Conservation (phyloP, 1,140 invertebrate genomes). For the Lutraria rhynchaena region DNA sequence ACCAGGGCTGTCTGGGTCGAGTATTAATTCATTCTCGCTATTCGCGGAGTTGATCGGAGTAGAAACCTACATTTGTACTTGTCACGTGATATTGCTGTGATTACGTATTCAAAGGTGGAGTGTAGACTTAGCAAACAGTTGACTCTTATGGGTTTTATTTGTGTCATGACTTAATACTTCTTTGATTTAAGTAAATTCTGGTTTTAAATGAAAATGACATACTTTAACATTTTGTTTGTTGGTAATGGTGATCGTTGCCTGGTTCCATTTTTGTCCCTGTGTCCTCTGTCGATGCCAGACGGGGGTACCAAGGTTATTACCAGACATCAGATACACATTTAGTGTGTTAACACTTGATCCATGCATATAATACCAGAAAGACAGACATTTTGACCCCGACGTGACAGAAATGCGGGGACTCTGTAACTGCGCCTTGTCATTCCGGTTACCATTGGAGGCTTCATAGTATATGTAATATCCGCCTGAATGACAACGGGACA, state of each 20-base stretch:
- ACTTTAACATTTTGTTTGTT: conserved; percentile 62
- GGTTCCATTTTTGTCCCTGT: conserved; percentile 73
- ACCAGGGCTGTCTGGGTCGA: too few species aligned
- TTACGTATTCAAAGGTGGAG: too few species aligned
- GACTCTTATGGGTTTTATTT: too few species aligned
- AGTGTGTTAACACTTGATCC: conserved; percentile 63
- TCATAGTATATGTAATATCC: conserved; percentile 79
- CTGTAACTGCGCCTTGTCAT: conserved; percentile 76
- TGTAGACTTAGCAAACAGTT: too few species aligned
- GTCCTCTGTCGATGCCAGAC: conserved; percentile 67
- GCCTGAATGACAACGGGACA: conserved; percentile 41
- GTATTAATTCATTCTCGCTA: too few species aligned
- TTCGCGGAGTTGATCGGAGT: too few species aligned
- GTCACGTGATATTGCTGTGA: too few species aligned
- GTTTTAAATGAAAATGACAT: conserved; percentile 28
- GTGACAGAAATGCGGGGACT: conserved; percentile 45
- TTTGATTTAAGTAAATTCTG: too few species aligned
- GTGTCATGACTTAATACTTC: too few species aligned
- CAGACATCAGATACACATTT: conserved; percentile 64
- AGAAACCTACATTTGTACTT: too few species aligned
- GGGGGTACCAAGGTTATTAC: conserved; percentile 60
- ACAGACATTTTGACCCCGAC: conserved; percentile 55
- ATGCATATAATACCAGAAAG: conserved; percentile 69
- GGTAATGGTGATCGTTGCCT: conserved; percentile 64
- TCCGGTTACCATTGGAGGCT: conserved; percentile 77